Percentiles rank a stretch among this genome's conserved stretches.
phyloP scores from a whole-genome alignment of 2,797 vertebrate species.

The Knipowitschia caucasica region DNA sequence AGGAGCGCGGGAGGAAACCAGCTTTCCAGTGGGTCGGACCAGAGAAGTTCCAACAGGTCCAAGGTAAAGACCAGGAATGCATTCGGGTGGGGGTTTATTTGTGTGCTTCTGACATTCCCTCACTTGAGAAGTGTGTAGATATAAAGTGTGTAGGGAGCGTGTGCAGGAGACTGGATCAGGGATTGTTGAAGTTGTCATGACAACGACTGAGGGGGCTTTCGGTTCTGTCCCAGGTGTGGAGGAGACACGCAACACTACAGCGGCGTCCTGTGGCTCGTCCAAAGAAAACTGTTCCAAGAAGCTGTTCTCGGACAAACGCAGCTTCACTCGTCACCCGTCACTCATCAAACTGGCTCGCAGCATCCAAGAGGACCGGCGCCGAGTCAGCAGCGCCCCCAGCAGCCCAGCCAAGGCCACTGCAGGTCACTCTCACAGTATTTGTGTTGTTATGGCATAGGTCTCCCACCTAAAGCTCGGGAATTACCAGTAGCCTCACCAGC shows the following conservation, averaged over 20 bases:
- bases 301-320: conserved; percentile 86
- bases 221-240: conserved; percentile 45
- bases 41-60: conserved; percentile 71
- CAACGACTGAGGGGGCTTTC: no score
- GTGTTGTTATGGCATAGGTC: no score
- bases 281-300: conserved; percentile 91
- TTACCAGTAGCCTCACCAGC: no score
- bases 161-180: no score
- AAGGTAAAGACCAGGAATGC: conserved; percentile 59
- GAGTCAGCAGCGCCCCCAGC: conserved; percentile 90
- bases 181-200: no score
- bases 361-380: conserved; percentile 87
- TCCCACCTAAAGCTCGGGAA: no score
- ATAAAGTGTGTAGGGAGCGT: no score
- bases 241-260: conserved; percentile 32
- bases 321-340: conserved; percentile 90
- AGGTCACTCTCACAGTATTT: conserved; percentile 29
- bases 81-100: background rate
- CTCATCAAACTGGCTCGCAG: conserved; percentile 89
- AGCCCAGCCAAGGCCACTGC: conserved; percentile 84
- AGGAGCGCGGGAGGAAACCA: conserved; percentile 88
- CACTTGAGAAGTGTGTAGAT: no score
- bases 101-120: no score
- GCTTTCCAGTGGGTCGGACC: conserved; percentile 95
- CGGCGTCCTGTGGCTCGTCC: conserved; percentile 61